phyloP scores from a whole-genome alignment of 2,797 vertebrate species.

The Enteromius afrohamiltoni region DNA sequence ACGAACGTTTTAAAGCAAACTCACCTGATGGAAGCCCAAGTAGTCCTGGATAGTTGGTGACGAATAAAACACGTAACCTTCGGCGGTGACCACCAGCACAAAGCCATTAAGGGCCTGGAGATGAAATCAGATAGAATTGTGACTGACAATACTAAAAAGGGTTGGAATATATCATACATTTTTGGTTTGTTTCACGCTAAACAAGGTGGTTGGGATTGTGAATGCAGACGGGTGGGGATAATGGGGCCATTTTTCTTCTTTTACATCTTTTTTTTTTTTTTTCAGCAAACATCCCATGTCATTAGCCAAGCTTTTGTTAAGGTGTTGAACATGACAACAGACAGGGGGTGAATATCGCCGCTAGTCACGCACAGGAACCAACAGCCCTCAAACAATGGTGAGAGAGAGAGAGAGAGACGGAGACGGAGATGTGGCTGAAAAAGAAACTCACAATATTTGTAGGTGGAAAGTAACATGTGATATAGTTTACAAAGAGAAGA shows the following conservation, averaged over 20 bases:
- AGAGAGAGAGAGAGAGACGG: conserved; percentile 31
- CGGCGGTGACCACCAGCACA: conserved; percentile 80
- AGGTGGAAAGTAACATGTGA: conserved; percentile 24
- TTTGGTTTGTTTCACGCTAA: conserved; percentile 1
- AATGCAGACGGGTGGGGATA: background rate
- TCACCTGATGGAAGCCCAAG: conserved; percentile 85
- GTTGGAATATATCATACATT: background rate
- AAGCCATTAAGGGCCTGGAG: conserved; percentile 82
- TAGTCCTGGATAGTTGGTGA: conserved; percentile 84
- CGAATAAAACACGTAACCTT: conserved; percentile 83
- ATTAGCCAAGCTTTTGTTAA: conserved; percentile 64
- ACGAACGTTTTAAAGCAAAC: conserved; percentile 11
- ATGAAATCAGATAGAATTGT: conserved; percentile 17
- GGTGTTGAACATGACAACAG: conserved; percentile 63
- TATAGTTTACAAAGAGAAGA: conserved; percentile 37
- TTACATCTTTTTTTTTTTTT: conserved; percentile 31
- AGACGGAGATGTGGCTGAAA: conserved; percentile 27
- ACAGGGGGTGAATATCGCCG: conserved; percentile 50
- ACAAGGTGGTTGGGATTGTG: conserved; percentile 1
- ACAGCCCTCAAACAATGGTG: conserved; percentile 56
- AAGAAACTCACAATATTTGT: conserved; percentile 26
- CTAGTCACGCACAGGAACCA: conserved; percentile 63
- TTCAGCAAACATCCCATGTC: conserved; percentile 61
- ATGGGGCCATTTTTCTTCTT: conserved; percentile 31
- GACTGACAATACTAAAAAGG: background rate